Evolutionary conservation across 1,140 invertebrate genomes (phyloP).

Genomic region (Drosophila orena): DNA sequence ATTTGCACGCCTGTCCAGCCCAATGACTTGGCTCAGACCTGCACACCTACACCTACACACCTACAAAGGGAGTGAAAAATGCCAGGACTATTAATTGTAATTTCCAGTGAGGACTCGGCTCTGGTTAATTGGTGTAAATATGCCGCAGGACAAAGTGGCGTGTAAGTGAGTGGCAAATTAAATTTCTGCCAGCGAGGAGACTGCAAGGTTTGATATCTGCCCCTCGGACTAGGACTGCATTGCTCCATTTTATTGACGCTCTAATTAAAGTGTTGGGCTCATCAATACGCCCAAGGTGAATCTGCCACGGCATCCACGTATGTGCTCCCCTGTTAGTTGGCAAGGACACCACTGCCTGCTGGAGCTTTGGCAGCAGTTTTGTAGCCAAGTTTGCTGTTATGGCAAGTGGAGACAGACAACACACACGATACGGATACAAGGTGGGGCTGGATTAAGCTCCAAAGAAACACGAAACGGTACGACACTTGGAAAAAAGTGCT

Average conservation of each 20-base stretch:
- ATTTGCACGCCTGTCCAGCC: conserved; percentile 41
- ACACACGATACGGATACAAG: conserved; percentile 59
- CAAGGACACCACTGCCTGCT: conserved; percentile 30
- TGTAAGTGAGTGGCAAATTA: conserved; percentile 46
- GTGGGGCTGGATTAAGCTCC: conserved; percentile 41
- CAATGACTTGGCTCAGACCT: conserved; percentile 29
- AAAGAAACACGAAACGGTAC: conserved; percentile 19
- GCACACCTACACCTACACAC: background rate
- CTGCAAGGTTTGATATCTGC: conserved; percentile 1
- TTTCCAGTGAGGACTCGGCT: conserved; percentile 24
- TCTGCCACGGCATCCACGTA: conserved; percentile 23
- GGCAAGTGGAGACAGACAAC: conserved; percentile 40
- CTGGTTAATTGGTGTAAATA: conserved; percentile 44
- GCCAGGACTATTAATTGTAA: conserved; percentile 43
- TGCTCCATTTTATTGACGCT: conserved; percentile 73
- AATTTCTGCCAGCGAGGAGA: conserved; percentile 24
- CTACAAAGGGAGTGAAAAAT: conserved; percentile 50
- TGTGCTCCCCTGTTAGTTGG: conserved; percentile 15
- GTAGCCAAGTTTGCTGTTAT: conserved; percentile 58
- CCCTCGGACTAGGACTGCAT: conserved; percentile 21
- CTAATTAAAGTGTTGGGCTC: conserved; percentile 69
- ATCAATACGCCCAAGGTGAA: conserved; percentile 62
- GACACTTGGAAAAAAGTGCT: conserved; percentile 1
- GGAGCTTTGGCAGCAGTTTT: conserved; percentile 48
- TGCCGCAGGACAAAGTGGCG: conserved; percentile 41